These are phyloP conservation scores for Cyaniris semiargus DNA, from an alignment of 2,888 invertebrate genomes.

Conservation along the genomic window DNA sequence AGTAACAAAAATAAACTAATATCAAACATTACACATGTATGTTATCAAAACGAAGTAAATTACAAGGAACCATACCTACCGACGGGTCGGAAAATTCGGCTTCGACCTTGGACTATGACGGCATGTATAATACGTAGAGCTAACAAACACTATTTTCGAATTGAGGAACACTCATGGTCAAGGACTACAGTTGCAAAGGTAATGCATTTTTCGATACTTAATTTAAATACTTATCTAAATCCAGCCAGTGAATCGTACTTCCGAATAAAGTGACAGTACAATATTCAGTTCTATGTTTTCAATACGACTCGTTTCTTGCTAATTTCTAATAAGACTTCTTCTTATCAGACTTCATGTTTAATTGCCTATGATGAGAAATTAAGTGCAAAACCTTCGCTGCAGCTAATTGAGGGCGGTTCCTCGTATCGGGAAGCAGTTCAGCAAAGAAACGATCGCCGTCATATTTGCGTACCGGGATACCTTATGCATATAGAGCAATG, in stretches of 20 bases:
- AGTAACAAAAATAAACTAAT: constrained; percentile 13
- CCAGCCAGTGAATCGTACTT: not conserved
- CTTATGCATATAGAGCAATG: constrained; percentile 35
- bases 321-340: not conserved
- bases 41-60: constrained; percentile 23
- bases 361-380: constrained; percentile 17
- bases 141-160: constrained; percentile 6
- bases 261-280: not conserved
- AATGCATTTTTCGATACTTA: not conserved
- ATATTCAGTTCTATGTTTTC: not conserved
- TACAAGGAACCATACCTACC: constrained; percentile 1
- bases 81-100: not conserved
- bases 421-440: constrained; percentile 27
- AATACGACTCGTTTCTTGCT: not conserved
- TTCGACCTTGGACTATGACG: constrained; percentile 26
- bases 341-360: constrained; percentile 17
- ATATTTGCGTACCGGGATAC: constrained; percentile 31
- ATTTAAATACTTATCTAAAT: constrained; percentile 2
- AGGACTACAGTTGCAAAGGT: not conserved
- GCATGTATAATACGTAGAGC: constrained; percentile 5
- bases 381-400: not conserved
- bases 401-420: constrained; percentile 24
- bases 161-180: not conserved
- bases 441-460: constrained; percentile 21
- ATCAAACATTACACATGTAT: constrained; percentile 2